Base-by-base conservation (phyloP, 2,888 invertebrate genomes). In the Patella caerulea region DNA sequence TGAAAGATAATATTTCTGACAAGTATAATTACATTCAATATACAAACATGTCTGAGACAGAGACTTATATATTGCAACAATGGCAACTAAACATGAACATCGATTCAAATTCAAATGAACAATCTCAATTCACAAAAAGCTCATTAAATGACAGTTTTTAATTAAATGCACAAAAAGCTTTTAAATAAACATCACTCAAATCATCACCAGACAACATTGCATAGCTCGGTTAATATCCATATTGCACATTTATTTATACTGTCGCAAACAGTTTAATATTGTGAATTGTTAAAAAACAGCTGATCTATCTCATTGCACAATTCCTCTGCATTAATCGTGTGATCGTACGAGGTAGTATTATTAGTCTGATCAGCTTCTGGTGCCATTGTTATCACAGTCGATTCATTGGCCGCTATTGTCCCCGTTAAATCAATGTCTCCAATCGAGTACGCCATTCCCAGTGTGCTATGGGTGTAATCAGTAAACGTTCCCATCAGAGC, bases 321-420 rank as follows among this genome's bases (percentile, higher is more conserved):
- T 73, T 90, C 90, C 70, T 90, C 88, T 0, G 90, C 89, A 82
- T 90, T 89, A 72, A 90, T 90, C 5, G 88, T 88, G 81, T 90
- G 90, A 79, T 89, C 89, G 11, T 90, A 89, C 7, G 90, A 90
- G 7, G 89, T 90, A 65, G 88, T 89, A 9, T 87, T 88, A 76
- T 86, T 86, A 59, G 81, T 78, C 69, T 84, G 86, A 71, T 86
- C 87, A 73, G 87, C 87, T 24, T 86, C 83, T 74, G 83, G 80
- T n/a, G 82, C 83, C 3, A 79, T 78, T 2, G 81, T 83, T 79
- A 83, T 83, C 77, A 85, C 83, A 82, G 83, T 85, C 24, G 52
- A 56, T 7, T 74, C 54, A 29, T 34, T 34, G 59, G 59, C 59
- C 54, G 19, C 56, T 29, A 72, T 56, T 78, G 19, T 45, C 73